phyloP scores from a whole-genome alignment of 2,888 invertebrate species.

The Acrocera orbiculus region DNA sequence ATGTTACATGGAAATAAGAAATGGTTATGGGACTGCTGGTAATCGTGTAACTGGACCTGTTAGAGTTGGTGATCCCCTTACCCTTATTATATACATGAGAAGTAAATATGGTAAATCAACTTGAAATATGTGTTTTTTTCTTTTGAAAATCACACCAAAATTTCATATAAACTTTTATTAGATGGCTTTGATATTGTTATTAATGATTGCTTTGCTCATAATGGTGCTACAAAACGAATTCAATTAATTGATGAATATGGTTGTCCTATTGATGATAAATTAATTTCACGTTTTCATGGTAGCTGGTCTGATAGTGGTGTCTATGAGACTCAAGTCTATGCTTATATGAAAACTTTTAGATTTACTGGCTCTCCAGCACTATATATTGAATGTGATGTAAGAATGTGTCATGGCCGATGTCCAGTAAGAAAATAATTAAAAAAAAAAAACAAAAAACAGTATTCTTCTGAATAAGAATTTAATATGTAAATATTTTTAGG shows the following conservation, averaged over 20 bases:
- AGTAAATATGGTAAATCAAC: conserved; percentile 81
- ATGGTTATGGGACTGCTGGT: conserved; percentile 76
- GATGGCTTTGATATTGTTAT: conserved; percentile 91
- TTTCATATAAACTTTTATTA: conserved; percentile 28
- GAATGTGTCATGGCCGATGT: conserved; percentile 90
- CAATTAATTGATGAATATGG: conserved; percentile 85
- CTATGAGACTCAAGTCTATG: conserved; percentile 85
- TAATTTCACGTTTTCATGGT: conserved; percentile 80
- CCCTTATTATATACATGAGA: conserved; percentile 84
- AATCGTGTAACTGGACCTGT: conserved; percentile 76
- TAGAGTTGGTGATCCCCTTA: conserved; percentile 79
- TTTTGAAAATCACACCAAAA: too few relatives aligned
- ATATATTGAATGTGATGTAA: conserved; percentile 85
- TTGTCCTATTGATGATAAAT: conserved; percentile 82
- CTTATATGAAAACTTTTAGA: conserved; percentile 79
- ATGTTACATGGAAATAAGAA: conserved; percentile 89
- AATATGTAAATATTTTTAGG: conserved; percentile 35
- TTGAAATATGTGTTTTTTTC: background rate
- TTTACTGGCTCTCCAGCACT: conserved; percentile 88
- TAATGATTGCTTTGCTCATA: conserved; percentile 86
- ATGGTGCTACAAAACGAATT: conserved; percentile 80
- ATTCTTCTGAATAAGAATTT: background rate
- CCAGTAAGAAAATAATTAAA: conserved; percentile 69
- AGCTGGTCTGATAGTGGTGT: conserved; percentile 84
- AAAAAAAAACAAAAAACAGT: background rate